Evolutionary conservation across 2,888 invertebrate genomes (phyloP), one percentile per base, ranked within the genome.

Genomic region (Thereva unica): DNA sequence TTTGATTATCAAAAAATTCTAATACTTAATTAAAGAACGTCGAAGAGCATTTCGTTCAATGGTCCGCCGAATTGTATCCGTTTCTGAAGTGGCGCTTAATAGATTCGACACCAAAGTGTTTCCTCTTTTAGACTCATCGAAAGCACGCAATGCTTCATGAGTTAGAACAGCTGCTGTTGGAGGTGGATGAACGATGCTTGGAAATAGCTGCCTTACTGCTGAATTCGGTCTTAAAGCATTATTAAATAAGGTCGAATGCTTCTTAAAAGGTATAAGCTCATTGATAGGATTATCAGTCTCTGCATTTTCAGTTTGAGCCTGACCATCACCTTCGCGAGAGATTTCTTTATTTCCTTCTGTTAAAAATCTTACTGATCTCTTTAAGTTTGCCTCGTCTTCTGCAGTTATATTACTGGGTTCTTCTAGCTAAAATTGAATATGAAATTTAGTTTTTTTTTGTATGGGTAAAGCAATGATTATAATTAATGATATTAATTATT

Each of bases 21-120:
- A 2, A 23, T 23, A 91, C 71, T 90, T 87, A 71, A 92, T 87
- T 61, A 92, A 83, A 9, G 91, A 93, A 70, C 93, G 85, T 3
- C 93, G 83, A 10, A 93, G 79, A 0, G 93, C 91, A 76, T 93
- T 93, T 52, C 92, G 84, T 75, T 93, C 93, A 68, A 93, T 93
- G 42, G 92, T 91, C 53, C 89, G 84, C 9, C 89, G 85, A 67
- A 88, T 88, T 61, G 86, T 89, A 23, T 86, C 87, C 40, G 88
- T 88, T 70, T 88, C 87, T 9, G 75, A 73, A 64, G 75, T 72
- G 64, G 78, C 77, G 38, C 73, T 78, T 54, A 69, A 75, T 73
- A 74, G 72, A 70, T 76, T 81, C 68, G 77, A 81, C 73, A 76
- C 81, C 75, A 73, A 78, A 76, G 72, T 82, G 73, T 84, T 80